These are phyloP conservation scores for Falco peregrinus DNA, from an alignment of 2,797 vertebrate genomes.

Conservation along the genomic window DNA sequence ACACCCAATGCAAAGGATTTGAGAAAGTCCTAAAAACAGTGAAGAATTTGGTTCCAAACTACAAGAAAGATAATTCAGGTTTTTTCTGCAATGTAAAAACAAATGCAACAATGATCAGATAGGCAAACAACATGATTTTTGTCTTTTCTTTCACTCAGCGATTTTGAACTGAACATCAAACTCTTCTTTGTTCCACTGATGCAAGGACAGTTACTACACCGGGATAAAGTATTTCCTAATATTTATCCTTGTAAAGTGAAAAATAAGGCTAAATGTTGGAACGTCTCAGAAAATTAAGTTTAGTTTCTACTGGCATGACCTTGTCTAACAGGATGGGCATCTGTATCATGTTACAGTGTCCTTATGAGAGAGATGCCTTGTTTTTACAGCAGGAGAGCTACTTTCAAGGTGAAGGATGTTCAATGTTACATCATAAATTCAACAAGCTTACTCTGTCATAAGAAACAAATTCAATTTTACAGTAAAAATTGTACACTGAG, in stretches of 20 bases:
- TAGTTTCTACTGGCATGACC: neutral
- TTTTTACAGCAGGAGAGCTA: conserved; percentile 15
- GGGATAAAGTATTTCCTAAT: neutral
- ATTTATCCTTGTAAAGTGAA: conserved; percentile 40
- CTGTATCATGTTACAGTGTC: conserved; percentile 37
- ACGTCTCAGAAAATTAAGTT: conserved; percentile 34
- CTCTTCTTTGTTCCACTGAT: neutral
- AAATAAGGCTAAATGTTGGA: neutral
- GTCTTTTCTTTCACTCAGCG: neutral
- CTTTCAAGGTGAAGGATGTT: conserved; percentile 50
- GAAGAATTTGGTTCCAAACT: neutral
- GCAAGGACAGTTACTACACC: neutral
- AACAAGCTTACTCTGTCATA: conserved; percentile 20
- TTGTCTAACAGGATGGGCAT: conserved; percentile 38
- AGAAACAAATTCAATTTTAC: conserved; percentile 58
- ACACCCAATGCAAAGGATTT: neutral
- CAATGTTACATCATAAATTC: conserved; percentile 49
- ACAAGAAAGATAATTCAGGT: neutral
- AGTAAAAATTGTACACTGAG: conserved; percentile 39
- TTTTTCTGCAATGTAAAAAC: neutral
- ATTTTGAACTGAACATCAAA: neutral
- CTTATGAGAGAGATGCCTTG: neutral
- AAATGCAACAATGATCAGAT: neutral
- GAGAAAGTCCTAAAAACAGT: neutral
- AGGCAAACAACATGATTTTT: neutral